Base-by-base conservation (phyloP, 2,113 vertebrate species). In the Suricata suricatta region DNA sequence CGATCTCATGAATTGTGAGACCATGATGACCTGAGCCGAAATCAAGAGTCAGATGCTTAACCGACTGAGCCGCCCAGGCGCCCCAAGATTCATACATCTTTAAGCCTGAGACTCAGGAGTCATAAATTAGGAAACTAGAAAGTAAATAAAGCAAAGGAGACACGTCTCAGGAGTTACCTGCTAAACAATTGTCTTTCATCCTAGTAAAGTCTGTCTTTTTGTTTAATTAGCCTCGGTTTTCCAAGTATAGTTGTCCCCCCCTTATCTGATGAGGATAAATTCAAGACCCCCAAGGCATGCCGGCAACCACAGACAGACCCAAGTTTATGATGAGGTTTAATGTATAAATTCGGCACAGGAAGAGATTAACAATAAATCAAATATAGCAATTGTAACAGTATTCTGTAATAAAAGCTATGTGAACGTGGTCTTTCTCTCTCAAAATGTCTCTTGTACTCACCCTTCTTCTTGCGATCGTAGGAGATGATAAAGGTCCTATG, bases 191-290 rank as follows among this genome's bases (percentile, higher is more conserved):
- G 47, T 57, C 52, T 29, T 84, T 96, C 14, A 31, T 57, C 3
- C 16, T 57, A 66, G 27, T n/a, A 15, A 82, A n/a, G 15, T 41
- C 60, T 57, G 31, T 80, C 66, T 84, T 92, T 82, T 76, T 77
- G n/a, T 44, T 7, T 82, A 79, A 23, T 74, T 90, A 13, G n/a
- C 74, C n/a, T 97, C 92, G 71, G 89, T 84, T 90, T 88, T 35
- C 87, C 14, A 50, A 27, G 54, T 15, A 35, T 33, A 27, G 15
- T 50, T 5, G 47, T 12, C 31, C 10, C 17, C 17, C 17, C 47
- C 5, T 79, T 52, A 79, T 23, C 76, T 21, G 76, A 50, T 21
- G 47, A 41, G 16, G 31, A 21, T 52, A 12, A 33, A 16, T 79
- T 79, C 31, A 52, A 79, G 47, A 79, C 17, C 9, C 10, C 47